These are phyloP conservation scores for Noctua janthe DNA, from an alignment of 2,888 invertebrate species.

Conservation along the genomic window DNA sequence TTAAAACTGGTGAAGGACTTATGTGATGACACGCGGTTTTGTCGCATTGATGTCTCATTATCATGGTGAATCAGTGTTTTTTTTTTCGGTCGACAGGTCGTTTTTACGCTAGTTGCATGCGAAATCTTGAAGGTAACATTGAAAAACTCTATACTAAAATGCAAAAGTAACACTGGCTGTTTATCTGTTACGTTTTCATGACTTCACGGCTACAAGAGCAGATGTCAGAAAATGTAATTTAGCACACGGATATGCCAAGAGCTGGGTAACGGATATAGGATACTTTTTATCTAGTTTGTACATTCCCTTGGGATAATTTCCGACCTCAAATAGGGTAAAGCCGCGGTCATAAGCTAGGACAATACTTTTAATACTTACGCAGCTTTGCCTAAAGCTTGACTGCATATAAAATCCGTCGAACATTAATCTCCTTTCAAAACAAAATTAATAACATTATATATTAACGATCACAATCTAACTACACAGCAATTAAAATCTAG, in stretches of 20 bases:
- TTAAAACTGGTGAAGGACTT: constrained; percentile 59
- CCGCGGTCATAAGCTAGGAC: not conserved
- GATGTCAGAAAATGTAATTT: not conserved
- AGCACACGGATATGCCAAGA: not conserved
- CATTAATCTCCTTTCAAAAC: constrained; percentile 15
- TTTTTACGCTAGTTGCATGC: constrained; percentile 23
- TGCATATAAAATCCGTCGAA: not conserved
- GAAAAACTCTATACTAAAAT: not conserved
- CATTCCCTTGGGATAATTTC: not conserved
- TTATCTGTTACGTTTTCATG: not conserved
- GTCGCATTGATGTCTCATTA: constrained; percentile 54
- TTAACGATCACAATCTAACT: constrained; percentile 19
- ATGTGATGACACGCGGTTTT: constrained; percentile 32
- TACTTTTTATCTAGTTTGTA: not conserved
- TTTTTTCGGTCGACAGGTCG: constrained; percentile 23
- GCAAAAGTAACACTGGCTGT: not conserved
- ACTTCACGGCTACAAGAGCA: not conserved
- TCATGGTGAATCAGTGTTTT: constrained; percentile 13
- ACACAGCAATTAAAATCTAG: constrained; percentile 30
- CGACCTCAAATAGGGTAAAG: not conserved
- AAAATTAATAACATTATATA: constrained; percentile 36
- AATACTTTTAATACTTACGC: not conserved
- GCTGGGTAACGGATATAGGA: not conserved
- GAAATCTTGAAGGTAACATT: not conserved
- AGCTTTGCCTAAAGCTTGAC: not conserved